A percentile compares a stretch with the other conserved stretches of the same genome.
Evolutionary conservation across 2,113 vertebrate species (phyloP).

Genomic region (Psilopogon haemacephalus): DNA sequence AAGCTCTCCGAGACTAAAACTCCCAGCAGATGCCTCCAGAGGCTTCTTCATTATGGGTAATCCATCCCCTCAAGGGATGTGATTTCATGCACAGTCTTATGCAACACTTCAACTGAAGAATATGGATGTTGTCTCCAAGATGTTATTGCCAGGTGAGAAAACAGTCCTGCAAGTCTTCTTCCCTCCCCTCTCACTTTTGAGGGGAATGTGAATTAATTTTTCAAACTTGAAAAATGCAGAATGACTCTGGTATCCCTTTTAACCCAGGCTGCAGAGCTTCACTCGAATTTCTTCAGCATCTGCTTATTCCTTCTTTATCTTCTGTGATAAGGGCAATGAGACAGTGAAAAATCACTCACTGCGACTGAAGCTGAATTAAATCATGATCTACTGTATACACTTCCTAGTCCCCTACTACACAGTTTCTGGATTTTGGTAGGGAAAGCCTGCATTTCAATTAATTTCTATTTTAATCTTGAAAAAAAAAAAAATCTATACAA

Average conservation of each 20-base stretch:
- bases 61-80: neutral
- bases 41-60: neutral
- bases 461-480: neutral
- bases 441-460: neutral
- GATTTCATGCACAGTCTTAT: neutral
- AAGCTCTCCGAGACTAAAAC: neutral
- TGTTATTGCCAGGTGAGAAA: neutral
- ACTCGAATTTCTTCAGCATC: neutral
- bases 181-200: neutral
- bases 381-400: neutral
- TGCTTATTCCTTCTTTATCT: neutral
- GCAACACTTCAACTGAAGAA: neutral
- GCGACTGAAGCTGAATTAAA: neutral
- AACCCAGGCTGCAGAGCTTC: neutral
- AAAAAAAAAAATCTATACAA: neutral
- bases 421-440: neutral
- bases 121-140: neutral
- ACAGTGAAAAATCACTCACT: neutral
- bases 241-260: neutral
- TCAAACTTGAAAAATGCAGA: slow-evolving; percentile 6
- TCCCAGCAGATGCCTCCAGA: neutral
- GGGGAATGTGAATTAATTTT: slow-evolving; percentile 11
- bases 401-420: neutral
- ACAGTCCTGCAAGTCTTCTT: neutral
- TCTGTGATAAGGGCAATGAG: neutral